Percentiles rank a stretch among this genome's conserved stretches.
Conservation (phyloP, 2,113 vertebrate genomes). For the Rousettus leschenaultii region DNA sequence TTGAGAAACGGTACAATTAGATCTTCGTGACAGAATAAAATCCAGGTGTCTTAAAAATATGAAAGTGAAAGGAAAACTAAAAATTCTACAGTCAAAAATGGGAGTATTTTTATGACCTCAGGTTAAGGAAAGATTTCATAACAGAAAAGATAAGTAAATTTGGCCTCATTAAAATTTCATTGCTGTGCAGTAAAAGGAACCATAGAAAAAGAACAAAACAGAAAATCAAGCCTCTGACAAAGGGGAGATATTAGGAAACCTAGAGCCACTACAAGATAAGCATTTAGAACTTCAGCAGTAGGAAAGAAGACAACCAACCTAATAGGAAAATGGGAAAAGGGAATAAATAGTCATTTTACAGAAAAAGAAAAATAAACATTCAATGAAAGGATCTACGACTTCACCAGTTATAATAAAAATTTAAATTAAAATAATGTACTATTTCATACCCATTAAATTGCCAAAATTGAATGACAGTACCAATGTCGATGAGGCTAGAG, state of each 20-base stretch:
- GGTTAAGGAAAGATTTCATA: conserved; percentile 40
- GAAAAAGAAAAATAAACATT: not conserved
- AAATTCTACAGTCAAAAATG: conserved; percentile 47
- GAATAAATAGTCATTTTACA: not conserved
- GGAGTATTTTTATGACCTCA: conserved; percentile 54
- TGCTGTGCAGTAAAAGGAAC: not conserved
- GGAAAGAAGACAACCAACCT: not conserved
- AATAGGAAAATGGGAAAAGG: not conserved
- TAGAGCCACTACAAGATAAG: not conserved
- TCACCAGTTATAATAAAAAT: not conserved
- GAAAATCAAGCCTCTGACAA: not conserved
- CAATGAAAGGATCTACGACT: not conserved
- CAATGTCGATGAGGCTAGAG: not conserved
- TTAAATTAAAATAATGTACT: not conserved
- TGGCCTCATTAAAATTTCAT: not conserved
- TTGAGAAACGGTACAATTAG: conserved; percentile 71
- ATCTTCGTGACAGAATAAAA: conserved; percentile 67
- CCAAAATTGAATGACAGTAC: not conserved
- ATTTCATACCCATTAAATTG: not conserved
- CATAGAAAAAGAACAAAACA: not conserved
- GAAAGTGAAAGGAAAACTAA: conserved; percentile 42
- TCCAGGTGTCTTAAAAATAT: conserved; percentile 67
- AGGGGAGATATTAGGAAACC: not conserved
- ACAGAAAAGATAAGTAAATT: conserved; percentile 15
- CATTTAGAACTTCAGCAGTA: not conserved